These are phyloP conservation scores for Caenorhabditis tropicalis DNA, from an alignment of 1,140 invertebrate genomes.

Conservation along the genomic window DNA sequence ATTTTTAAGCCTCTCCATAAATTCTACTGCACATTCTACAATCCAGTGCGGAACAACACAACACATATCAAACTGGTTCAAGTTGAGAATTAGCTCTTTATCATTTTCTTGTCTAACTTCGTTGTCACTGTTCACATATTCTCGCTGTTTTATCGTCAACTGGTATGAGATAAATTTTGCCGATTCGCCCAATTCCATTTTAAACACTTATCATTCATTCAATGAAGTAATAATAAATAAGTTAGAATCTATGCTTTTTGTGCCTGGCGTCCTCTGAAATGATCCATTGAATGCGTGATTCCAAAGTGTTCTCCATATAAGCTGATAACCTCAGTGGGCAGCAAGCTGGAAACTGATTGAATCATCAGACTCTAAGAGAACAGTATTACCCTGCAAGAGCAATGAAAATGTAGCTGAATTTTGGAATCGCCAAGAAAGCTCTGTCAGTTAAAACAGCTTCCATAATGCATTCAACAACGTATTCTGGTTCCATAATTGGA, in stretches of 20 bases:
- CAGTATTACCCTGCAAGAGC: slow-evolving; percentile 61
- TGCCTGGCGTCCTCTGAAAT: slow-evolving; percentile 52
- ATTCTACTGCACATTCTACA: neutral
- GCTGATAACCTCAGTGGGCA: slow-evolving; percentile 82
- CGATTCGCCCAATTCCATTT: too few relatives aligned
- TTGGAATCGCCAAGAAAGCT: slow-evolving; percentile 80
- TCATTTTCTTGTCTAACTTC: neutral
- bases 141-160: neutral
- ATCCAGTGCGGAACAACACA: neutral
- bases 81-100: neutral
- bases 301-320: slow-evolving; percentile 90
- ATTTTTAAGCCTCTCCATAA: neutral
- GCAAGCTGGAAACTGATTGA: slow-evolving; percentile 88
- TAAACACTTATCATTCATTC: neutral
- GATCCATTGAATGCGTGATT: slow-evolving; percentile 77
- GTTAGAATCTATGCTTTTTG: neutral
- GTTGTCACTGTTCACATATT: neutral
- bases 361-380: slow-evolving; percentile 86
- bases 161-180: too few relatives aligned
- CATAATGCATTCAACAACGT: slow-evolving; percentile 84
- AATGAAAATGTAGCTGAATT: slow-evolving; percentile 52
- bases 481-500: slow-evolving; percentile 82
- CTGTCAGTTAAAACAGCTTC: slow-evolving; percentile 83
- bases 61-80: slow-evolving; percentile 3
- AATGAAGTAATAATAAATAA: neutral